phyloP scores from a whole-genome alignment of 1,140 invertebrate species.

The Zaprionus taronus region DNA sequence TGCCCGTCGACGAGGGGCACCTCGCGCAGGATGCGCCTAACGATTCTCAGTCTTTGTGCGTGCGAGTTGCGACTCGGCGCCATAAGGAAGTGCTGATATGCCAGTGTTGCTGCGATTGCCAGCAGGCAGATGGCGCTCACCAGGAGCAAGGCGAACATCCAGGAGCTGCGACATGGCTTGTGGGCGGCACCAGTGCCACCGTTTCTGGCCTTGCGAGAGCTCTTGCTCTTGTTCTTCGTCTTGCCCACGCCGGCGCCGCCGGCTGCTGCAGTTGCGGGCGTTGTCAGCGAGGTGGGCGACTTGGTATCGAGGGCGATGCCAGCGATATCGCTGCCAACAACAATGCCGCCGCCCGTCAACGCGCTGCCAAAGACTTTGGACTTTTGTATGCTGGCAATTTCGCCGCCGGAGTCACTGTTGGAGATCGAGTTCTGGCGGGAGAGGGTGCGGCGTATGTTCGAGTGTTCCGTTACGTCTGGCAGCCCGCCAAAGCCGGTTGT shows the following conservation, averaged over 20 bases:
- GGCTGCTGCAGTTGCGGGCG: constrained; percentile 42
- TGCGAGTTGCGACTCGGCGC: constrained; percentile 86
- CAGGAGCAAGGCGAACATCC: constrained; percentile 71
- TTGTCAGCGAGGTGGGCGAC: constrained; percentile 61
- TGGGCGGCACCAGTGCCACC: constrained; percentile 35
- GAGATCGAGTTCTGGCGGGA: constrained; percentile 83
- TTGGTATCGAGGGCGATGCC: constrained; percentile 65
- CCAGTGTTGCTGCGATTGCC: constrained; percentile 73
- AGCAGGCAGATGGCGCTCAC: constrained; percentile 75
- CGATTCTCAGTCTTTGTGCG: constrained; percentile 86
- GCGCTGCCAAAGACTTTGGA: constrained; percentile 77
- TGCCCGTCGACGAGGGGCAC: constrained; percentile 90
- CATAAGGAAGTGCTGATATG: constrained; percentile 84
- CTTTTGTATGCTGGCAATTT: constrained; percentile 78
- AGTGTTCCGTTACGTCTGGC: constrained; percentile 83
- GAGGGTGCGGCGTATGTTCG: constrained; percentile 78
- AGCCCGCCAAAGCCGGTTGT: constrained; percentile 83
- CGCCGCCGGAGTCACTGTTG: constrained; percentile 80
- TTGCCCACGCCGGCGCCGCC: constrained; percentile 42
- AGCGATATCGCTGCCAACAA: constrained; percentile 64
- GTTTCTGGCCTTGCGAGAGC: constrained; percentile 49
- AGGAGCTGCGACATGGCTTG: constrained; percentile 70
- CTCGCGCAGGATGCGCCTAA: constrained; percentile 86
- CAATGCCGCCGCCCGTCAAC: constrained; percentile 52
- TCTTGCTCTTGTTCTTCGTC: constrained; percentile 49